A percentile compares a stretch with the other conserved stretches of the same genome.
Conservation (phyloP, 2,797 vertebrate species). For the Xenopus petersii region DNA sequence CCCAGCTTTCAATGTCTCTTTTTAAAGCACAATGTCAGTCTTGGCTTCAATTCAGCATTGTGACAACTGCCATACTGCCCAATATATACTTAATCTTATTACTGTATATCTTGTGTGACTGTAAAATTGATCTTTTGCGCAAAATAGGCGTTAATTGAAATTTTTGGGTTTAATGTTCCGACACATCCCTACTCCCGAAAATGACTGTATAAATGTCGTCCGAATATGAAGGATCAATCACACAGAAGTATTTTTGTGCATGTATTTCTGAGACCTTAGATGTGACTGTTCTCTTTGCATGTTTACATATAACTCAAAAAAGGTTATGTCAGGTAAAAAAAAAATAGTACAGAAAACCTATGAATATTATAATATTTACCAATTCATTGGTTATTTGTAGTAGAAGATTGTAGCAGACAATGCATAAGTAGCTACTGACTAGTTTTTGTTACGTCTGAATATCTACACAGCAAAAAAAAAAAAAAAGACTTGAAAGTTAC, state of each 20-base stretch:
- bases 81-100: not conserved
- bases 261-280: slow-evolving; percentile 1
- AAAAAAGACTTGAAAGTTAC: too few relatives aligned
- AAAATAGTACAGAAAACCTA: not conserved
- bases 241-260: not conserved
- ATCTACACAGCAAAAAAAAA: too few relatives aligned
- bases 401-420: not conserved
- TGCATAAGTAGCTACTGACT: not conserved
- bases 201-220: not conserved
- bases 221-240: not conserved
- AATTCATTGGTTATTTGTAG: not conserved
- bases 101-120: not conserved
- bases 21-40: slow-evolving; percentile 5
- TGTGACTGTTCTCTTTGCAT: slow-evolving; percentile 14
- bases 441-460: not conserved
- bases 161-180: too few relatives aligned
- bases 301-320: not conserved
- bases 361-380: not conserved
- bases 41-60: slow-evolving; percentile 1
- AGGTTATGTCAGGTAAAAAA: slow-evolving; percentile 35
- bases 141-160: too few relatives aligned
- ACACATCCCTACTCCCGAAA: not conserved
- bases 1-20: slow-evolving; percentile 39
- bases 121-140: not conserved
- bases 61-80: not conserved